phyloP scores from a whole-genome alignment of 2,797 vertebrate species.

The Oreochromis grahami region DNA sequence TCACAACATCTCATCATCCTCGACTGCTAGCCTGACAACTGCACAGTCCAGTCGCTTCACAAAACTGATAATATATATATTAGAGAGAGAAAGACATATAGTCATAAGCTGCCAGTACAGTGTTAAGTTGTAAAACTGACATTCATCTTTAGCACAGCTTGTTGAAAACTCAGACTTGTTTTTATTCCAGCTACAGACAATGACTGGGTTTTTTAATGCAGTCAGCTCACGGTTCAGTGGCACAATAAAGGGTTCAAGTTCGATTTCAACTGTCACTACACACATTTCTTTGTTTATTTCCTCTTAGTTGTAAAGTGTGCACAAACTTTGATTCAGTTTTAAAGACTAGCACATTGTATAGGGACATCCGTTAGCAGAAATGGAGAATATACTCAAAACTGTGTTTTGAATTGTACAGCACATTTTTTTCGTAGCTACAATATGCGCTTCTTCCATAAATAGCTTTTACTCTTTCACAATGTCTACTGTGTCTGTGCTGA shows the following conservation, averaged over 20 bases:
- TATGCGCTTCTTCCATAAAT: neutral
- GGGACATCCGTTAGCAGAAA: neutral
- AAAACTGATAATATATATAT: neutral
- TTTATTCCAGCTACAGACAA: neutral
- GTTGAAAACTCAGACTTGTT: neutral
- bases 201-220: neutral
- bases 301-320: neutral
- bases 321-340: neutral
- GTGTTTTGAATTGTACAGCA: neutral
- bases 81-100: neutral
- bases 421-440: neutral
- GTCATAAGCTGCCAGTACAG: neutral
- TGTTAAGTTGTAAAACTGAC: neutral
- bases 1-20: slow-evolving; percentile 39
- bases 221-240: neutral
- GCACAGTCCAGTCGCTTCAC: neutral
- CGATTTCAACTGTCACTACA: neutral
- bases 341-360: neutral
- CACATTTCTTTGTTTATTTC: neutral
- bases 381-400: neutral
- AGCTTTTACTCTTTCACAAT: neutral
- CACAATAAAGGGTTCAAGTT: neutral
- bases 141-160: neutral
- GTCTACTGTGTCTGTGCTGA: neutral
- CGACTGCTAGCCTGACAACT: slow-evolving; percentile 21